A percentile compares a stretch with the other conserved stretches of the same genome.
Evolutionary conservation across 2,113 vertebrate genomes (phyloP).

Genomic region (Gracilinanus agilis): DNA sequence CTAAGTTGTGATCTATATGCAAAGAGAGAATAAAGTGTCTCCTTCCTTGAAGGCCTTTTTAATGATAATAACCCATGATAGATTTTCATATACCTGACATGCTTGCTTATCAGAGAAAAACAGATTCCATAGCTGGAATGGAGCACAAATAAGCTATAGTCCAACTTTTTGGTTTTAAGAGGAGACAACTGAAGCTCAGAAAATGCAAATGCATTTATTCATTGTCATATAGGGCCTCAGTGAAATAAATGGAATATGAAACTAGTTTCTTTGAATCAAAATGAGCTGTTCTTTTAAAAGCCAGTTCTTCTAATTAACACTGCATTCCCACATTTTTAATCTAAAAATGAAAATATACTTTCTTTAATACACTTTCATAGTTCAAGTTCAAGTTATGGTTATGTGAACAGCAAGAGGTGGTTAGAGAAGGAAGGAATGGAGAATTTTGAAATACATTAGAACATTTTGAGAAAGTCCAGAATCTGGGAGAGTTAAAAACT

Average conservation of each 20-base stretch:
- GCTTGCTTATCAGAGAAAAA: background rate
- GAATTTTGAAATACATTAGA: conserved; percentile 66
- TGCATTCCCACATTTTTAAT: conserved; percentile 63
- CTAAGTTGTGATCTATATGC: background rate
- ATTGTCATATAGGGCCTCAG: background rate
- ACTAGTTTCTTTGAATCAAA: background rate
- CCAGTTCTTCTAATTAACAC: background rate
- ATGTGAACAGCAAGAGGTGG: background rate
- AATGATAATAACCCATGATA: background rate
- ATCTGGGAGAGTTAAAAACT: conserved; percentile 62
- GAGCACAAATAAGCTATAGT: background rate
- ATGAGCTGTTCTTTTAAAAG: background rate
- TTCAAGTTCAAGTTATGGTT: background rate
- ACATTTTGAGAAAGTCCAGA: conserved; percentile 66
- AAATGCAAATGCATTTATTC: background rate
- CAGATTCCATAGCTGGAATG: background rate
- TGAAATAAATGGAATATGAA: background rate
- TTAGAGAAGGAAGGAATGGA: conserved; percentile 39
- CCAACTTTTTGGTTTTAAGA: background rate
- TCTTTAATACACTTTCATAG: conserved; percentile 66
- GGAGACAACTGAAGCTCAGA: background rate
- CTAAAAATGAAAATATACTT: conserved; percentile 78
- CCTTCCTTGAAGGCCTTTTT: background rate
- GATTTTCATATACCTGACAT: background rate
- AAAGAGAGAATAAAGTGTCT: background rate